Evolutionary conservation across 1,140 invertebrate species (phyloP), one percentile per base, ranked within the genome.

Genomic region (Bombyx mandarina): DNA sequence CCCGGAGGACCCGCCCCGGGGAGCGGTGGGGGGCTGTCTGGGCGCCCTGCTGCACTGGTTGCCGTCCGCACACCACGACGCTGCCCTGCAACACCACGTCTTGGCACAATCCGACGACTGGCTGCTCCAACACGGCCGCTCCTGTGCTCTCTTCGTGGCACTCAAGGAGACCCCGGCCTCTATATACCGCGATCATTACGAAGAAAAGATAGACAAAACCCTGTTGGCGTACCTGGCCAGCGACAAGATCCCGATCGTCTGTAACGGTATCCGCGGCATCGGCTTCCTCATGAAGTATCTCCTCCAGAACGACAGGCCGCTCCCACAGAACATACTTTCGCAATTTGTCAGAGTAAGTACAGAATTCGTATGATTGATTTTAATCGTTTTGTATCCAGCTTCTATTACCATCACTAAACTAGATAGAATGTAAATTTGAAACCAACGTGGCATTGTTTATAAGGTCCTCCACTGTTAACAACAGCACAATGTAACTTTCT

Each of bases 21-120:
- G 89, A 63, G 91, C 93, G 43, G 95, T 94, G 5, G 95, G 96
- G 22, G 97, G 96, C 43, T 98, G 96, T 83, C 89, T 98, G 22
- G 97, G 97, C 22, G 94, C 95, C 1, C 86, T 98, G n/a, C 87
- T 95, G 67, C 90, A 91, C 73, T 95, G 92, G 87, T 87, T 98
- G 44, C 90, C 92, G 5, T 82, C 91, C 5, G 92, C 93, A 10
- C 94, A 97, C 77, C 89, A 96, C 35, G 90, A 92, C 62, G 87
- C 90, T n/a, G 90, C 95, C 8, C 88, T 97, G 45, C 90, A 90
- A 57, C 93, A 94, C 74, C 90, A 96, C 79, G 88, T 98, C 44
- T 86, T 98, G 49, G 91, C 91, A 8, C 55, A 52, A 54, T 35
- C 92, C 92, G 89, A 89, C 48, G 95, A 97, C 70, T 92, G 92